Base-by-base conservation (phyloP, 2,113 vertebrate species). In the Ailurus styani region DNA sequence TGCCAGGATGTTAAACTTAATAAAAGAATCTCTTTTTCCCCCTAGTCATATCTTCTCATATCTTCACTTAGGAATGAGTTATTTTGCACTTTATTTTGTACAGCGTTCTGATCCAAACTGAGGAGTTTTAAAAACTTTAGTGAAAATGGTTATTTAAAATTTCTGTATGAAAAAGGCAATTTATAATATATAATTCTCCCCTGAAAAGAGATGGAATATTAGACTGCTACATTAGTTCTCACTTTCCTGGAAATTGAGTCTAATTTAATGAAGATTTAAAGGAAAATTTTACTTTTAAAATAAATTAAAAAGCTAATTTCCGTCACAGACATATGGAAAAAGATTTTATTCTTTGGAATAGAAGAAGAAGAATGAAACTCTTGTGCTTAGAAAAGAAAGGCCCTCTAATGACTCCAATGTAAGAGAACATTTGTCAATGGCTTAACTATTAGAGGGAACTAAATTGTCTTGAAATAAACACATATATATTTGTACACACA, bases 271-370 rank as follows among this genome's bases (percentile, higher is more conserved):
- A 86, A 42, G 2, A 82, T 50, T 81, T 29, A 75, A 81, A 84
- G 20, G 57, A 88, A 95, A 95, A 72, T 0, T 62, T 91, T 79
- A 84, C 11, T 84, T 96, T 96, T 68, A 37, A 89, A 91, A 77
- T 91, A 82, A 57, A 9, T 70, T 40, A 60, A 81, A 83, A 92
- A 23, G 2, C 64, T 60, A 86, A 70, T 92, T 86, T 88, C 7
- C 90, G 7, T 92, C 47, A 94, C 5, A 85, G n/a, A 82, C 9
- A 45, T 50, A 40, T 64, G 7, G 54, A 31, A 72, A 89, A 87
- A 62, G 4, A 81, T 72, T 66, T 91, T 92, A 2, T 45, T 95
- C n/a, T 83, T 92, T 77, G 57, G 21, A 91, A n/a, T 29, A 66
- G 25, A 87, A 21, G 11, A 29, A 55, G 5, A 15, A 73, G 47